Evolutionary conservation across 2,888 invertebrate species (phyloP), one percentile per base, ranked within the genome.

Genomic region (Mythimna vitellina): DNA sequence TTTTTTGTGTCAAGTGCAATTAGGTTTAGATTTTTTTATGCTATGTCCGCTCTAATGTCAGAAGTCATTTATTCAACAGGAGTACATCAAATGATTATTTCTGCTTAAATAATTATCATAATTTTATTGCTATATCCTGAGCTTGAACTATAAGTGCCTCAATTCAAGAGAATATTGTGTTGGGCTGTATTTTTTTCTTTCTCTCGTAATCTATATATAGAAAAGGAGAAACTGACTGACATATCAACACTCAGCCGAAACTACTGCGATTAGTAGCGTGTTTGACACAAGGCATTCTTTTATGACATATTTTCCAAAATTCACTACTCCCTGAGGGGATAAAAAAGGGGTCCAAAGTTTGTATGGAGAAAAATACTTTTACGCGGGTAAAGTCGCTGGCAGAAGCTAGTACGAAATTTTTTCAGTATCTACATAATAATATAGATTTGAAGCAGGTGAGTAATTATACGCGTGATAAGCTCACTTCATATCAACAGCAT

Each of bases 401-500:
- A 35, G 35, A 35, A 9, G 35, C 35, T 35, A 9, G 35, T 35
- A 35, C 9, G 9, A 9, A 35, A 9, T 2, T 35, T 9, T 35
- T 35, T 35, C 29, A 35, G 9, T 35, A 35, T 35, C 35, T 9
- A 9, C 35, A 9, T 35, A 3, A 29, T 29, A 29, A 29, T 25
- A n/a, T 32, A 54, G 25, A 67, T 35, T 49, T 67, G 9, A 35
- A 49, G 20, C 22, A 46, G 12, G 9, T 35, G 25, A 25, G 8
- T 42, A 53, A 53, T 58, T 58, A 60, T 8, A 22, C 7, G 22
- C 7, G n/a, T 70, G 71, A 72, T 71, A 56, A 46, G 29, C 22
- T 46, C 20, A 14, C 20, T 7, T 73, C 64, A 49, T 65, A 78
- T 62, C 32, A 71, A 42, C 8, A 61, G 32, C n/a, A 22, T 60